phyloP scores from a whole-genome alignment of 2,888 invertebrate species.

The Diarsia brunnea region DNA sequence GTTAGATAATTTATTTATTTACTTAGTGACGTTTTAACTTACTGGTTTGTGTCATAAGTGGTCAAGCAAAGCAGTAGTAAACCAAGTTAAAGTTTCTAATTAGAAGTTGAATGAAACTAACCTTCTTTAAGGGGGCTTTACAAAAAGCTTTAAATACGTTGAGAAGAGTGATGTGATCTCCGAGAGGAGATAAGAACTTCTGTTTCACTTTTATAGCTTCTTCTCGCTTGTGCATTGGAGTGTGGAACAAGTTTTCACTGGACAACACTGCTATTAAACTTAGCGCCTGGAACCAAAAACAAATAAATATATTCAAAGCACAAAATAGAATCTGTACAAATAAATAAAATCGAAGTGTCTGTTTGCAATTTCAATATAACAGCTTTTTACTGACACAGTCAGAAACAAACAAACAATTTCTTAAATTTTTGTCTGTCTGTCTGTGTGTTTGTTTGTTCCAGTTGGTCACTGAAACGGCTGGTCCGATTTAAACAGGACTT shows the following conservation, averaged over 20 bases:
- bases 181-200: slow-evolving; percentile 96
- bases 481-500: too few species aligned
- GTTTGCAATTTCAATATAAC: too few species aligned
- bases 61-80: neutral
- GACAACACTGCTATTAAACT: slow-evolving; percentile 97
- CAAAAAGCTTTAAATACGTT: slow-evolving; percentile 96
- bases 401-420: too few species aligned
- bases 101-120: slow-evolving; percentile 65
- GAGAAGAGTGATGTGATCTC: slow-evolving; percentile 97
- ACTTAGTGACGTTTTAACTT: neutral
- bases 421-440: too few species aligned
- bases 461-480: too few species aligned
- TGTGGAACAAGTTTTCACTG: slow-evolving; percentile 96
- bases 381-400: too few species aligned
- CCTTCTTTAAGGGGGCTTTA: slow-evolving; percentile 93
- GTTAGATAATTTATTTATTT: neutral
- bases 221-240: slow-evolving; percentile 94
- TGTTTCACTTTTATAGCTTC: slow-evolving; percentile 93
- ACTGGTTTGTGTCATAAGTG: neutral
- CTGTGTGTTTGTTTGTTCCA: too few species aligned
- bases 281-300: slow-evolving; percentile 90
- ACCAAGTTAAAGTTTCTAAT: neutral
- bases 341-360: neutral
- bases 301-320: neutral
- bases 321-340: neutral